Base-by-base conservation (phyloP, 2,797 vertebrate genomes). In the Phalloptychus januarius region DNA sequence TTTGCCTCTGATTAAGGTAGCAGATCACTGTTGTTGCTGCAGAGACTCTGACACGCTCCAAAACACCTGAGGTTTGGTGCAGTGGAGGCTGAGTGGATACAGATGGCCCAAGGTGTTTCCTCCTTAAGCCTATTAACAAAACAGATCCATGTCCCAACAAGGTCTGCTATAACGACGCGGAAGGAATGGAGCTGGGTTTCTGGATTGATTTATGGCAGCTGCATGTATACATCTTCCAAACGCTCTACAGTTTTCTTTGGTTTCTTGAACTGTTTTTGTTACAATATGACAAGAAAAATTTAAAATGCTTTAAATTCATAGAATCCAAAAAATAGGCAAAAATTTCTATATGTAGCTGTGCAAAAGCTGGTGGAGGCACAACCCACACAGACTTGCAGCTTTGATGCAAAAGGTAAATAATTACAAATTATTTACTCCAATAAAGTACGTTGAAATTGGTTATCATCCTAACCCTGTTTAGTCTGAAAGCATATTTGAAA, bases 1-100 rank as follows among this genome's bases (percentile, higher is more conserved):
- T 95, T 95, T 94, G 84, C 82, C 74, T 89, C 86, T 94, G 93
- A 95, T 96, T 95, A 95, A 91, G 85, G 85, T 73, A 85, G 87
- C 78, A 69, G 90, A 91, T 93, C 80, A 78, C 92, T 94, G 88
- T 85, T 74, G 71, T 84, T 74, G 67, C 87, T 76, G 80, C 85
- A 91, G 88, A 88, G 87, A 89, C 85, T 82, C 84, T 83, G 88
- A 92, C 89, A 87, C 86, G 86, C 85, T 83, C 38, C 81, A 80
- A 88, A 92, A 84, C 94, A 93, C 91, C 90, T 89, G 86, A 88
- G 91, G 90, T 92, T 83, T 90, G 83, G 56, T 44, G 71, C 76
- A 87, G 78, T 65, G 77, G 82, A 72, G 76, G 83, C 79, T 79
- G 80, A 81, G 85, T 54, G 76, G 87, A 76, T 86, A 74, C 58